Evolutionary conservation across 2,113 vertebrate species (phyloP).

Genomic region (Pangasianodon hypophthalmus): DNA sequence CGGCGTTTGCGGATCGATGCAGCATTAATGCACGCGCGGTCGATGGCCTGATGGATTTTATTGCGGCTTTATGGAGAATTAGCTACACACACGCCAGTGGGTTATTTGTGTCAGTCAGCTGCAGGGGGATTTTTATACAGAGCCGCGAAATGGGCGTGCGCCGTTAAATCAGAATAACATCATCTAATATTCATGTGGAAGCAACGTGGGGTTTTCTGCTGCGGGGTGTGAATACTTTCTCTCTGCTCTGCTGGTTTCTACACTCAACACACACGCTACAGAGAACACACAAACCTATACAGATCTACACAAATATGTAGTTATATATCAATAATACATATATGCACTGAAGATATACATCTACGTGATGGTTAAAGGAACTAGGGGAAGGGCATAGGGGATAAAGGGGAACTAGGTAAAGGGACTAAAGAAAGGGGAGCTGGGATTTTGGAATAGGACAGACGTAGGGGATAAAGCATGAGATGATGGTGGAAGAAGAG

Average conservation of each 20-base stretch:
- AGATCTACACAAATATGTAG: not conserved
- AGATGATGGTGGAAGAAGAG: too few species aligned
- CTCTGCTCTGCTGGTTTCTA: not conserved
- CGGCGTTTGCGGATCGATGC: slow-evolving; percentile 68
- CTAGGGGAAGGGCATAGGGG: too few species aligned
- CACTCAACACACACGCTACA: not conserved
- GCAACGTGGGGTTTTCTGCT: slow-evolving; percentile 64
- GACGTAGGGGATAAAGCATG: too few species aligned
- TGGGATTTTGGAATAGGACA: not conserved
- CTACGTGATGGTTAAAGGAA: not conserved
- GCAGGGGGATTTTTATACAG: slow-evolving; percentile 65
- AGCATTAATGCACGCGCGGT: slow-evolving; percentile 68
- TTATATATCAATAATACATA: not conserved
- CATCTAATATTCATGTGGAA: slow-evolving; percentile 78
- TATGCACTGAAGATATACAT: not conserved
- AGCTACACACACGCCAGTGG: slow-evolving; percentile 65
- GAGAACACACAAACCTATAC: not conserved
- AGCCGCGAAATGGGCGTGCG: slow-evolving; percentile 68
- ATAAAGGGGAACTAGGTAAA: not conserved
- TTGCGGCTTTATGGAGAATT: slow-evolving; percentile 60
- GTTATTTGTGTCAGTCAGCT: slow-evolving; percentile 70
- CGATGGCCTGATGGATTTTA: slow-evolving; percentile 57
- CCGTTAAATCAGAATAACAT: slow-evolving; percentile 71
- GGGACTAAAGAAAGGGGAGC: too few species aligned
- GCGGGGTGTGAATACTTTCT: slow-evolving; percentile 34